These are phyloP conservation scores for Campoletis sonorensis DNA, from an alignment of 1,140 invertebrate genomes.

Conservation along the genomic window DNA sequence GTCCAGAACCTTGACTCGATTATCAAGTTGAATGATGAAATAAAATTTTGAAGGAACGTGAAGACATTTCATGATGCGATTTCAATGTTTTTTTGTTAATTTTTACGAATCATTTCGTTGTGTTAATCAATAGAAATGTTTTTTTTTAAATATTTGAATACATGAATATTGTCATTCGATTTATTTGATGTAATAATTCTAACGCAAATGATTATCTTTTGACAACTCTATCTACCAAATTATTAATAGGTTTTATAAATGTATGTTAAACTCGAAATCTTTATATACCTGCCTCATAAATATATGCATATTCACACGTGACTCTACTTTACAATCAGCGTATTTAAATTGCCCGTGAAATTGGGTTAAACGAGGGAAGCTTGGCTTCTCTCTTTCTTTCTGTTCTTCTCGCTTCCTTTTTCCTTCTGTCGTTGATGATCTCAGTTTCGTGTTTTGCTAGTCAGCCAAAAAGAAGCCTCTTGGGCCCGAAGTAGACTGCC, in stretches of 20 bases:
- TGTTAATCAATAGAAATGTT: too few species aligned
- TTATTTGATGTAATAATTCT: too few species aligned
- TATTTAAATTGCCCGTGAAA: conserved; percentile 37
- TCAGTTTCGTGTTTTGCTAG: background rate
- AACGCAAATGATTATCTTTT: too few species aligned
- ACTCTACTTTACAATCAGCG: background rate
- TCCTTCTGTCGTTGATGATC: background rate
- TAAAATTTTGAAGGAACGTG: too few species aligned
- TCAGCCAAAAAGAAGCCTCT: conserved; percentile 44
- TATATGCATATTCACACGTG: background rate
- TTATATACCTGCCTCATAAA: background rate
- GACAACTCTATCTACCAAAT: background rate
- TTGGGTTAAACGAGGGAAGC: conserved; percentile 38
- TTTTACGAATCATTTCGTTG: too few species aligned
- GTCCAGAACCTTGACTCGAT: too few species aligned
- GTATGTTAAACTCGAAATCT: background rate
- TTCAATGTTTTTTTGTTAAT: too few species aligned
- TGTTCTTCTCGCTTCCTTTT: background rate
- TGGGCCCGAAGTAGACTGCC: conserved; percentile 49
- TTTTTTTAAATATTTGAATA: too few species aligned
- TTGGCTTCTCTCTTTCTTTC: background rate
- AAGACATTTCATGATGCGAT: too few species aligned
- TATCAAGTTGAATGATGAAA: too few species aligned
- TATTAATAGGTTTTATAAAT: background rate
- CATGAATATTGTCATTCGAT: too few species aligned